A percentile compares a stretch with the other conserved stretches of the same genome.
phyloP scores from a whole-genome alignment of 2,888 invertebrate genomes.

The Orgyia antiqua region DNA sequence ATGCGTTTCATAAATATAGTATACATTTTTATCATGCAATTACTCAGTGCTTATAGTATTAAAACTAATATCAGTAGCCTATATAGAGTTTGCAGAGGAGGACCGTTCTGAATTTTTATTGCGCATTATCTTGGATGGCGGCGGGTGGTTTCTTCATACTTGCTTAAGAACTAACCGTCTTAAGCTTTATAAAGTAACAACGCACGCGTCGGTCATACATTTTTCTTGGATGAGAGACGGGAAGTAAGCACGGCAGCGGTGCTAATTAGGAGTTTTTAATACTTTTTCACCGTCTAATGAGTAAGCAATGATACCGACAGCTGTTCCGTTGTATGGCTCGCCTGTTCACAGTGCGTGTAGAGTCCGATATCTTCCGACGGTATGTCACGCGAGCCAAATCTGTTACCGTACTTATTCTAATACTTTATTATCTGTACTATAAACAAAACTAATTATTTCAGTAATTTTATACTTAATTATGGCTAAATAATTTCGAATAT shows the following conservation, averaged over 20 bases:
- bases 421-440: too few relatives aligned
- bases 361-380: slow-evolving; percentile 25
- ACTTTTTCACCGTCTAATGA: slow-evolving; percentile 46
- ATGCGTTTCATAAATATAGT: too few relatives aligned
- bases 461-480: too few relatives aligned
- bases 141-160: slow-evolving; percentile 39
- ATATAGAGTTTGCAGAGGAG: slow-evolving; percentile 39
- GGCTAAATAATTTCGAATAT: not conserved
- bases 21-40: slow-evolving; percentile 33
- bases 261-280: slow-evolving; percentile 52
- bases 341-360: slow-evolving; percentile 54
- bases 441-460: too few relatives aligned
- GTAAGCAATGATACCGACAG: slow-evolving; percentile 46
- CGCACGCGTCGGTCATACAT: slow-evolving; percentile 44
- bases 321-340: slow-evolving; percentile 43
- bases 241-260: slow-evolving; percentile 42
- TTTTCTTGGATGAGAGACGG: slow-evolving; percentile 41
- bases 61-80: slow-evolving; percentile 37
- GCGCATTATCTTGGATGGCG: slow-evolving; percentile 49
- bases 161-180: slow-evolving; percentile 36
- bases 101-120: slow-evolving; percentile 59
- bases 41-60: slow-evolving; percentile 37
- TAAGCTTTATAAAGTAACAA: slow-evolving; percentile 44
- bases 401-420: slow-evolving; percentile 26
- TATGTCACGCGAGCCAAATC: slow-evolving; percentile 37